Evolutionary conservation across 2,797 vertebrate species (phyloP).

Genomic region (Poeciliopsis presidionis): DNA sequence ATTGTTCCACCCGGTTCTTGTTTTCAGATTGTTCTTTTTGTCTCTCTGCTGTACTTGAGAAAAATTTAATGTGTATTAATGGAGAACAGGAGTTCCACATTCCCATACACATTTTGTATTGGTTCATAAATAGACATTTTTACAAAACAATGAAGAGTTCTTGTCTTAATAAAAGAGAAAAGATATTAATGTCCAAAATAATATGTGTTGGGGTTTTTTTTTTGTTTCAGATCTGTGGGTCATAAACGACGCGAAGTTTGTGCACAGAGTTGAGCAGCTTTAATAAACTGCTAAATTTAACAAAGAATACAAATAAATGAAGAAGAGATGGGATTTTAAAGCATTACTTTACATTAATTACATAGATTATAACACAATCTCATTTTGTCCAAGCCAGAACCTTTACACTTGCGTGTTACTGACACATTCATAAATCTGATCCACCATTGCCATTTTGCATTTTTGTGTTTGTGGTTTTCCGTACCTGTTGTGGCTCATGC

Average conservation of each 20-base stretch:
- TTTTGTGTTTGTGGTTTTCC: no score
- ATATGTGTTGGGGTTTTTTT: slow-evolving; percentile 56
- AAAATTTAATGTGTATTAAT: slow-evolving; percentile 94
- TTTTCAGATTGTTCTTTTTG: slow-evolving; percentile 90
- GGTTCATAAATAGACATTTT: slow-evolving; percentile 99
- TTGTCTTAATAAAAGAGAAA: slow-evolving; percentile 99
- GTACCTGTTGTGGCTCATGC: no score
- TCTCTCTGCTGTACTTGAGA: slow-evolving; percentile 97
- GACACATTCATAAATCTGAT: no score
- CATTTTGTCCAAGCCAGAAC: no score
- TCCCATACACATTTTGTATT: slow-evolving; percentile 99
- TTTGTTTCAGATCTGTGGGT: slow-evolving; percentile 1
- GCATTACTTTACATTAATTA: no score
- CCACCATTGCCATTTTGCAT: no score
- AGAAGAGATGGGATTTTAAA: neutral
- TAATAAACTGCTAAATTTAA: neutral
- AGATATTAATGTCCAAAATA: slow-evolving; percentile 97
- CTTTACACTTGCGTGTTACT: no score
- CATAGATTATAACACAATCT: no score
- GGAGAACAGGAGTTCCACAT: slow-evolving; percentile 90
- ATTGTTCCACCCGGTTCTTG: slow-evolving; percentile 86
- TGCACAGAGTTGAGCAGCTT: neutral
- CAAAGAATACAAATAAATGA: neutral
- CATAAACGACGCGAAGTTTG: neutral
- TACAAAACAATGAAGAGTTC: slow-evolving; percentile 98